Evolutionary conservation across 1,140 invertebrate species (phyloP).

Genomic region (Drosophila azteca): DNA sequence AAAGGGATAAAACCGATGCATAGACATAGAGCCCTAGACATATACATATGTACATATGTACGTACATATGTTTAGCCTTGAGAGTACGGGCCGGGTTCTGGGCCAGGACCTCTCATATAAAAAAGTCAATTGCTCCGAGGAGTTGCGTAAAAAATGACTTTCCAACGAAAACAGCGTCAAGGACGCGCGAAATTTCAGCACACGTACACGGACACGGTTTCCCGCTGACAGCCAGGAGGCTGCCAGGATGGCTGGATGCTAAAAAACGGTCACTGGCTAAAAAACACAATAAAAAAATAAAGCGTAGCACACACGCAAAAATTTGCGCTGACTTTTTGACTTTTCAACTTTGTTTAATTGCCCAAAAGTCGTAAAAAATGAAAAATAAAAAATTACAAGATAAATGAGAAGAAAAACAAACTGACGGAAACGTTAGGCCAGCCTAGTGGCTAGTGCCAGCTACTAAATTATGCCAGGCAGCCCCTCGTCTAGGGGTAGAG

Average conservation of each 20-base stretch:
- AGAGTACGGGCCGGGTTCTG: not conserved
- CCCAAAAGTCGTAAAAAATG: slow-evolving; percentile 54
- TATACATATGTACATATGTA: too few species aligned
- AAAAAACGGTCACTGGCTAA: slow-evolving; percentile 37
- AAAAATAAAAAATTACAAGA: slow-evolving; percentile 44
- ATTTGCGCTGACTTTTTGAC: slow-evolving; percentile 73
- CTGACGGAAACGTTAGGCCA: slow-evolving; percentile 51
- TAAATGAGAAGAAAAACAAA: not conserved
- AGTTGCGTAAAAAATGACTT: slow-evolving; percentile 69
- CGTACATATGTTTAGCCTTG: slow-evolving; percentile 42
- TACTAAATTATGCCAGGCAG: slow-evolving; percentile 53
- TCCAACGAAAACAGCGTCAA: slow-evolving; percentile 49
- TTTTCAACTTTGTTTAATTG: slow-evolving; percentile 76
- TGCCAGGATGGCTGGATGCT: not conserved
- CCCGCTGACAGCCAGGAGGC: slow-evolving; percentile 1
- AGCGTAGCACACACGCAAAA: slow-evolving; percentile 5
- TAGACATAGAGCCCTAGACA: too few species aligned
- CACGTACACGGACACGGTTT: too few species aligned
- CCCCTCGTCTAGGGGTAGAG: slow-evolving; percentile 13
- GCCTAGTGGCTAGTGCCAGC: slow-evolving; percentile 12
- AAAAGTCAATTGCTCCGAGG: slow-evolving; percentile 64
- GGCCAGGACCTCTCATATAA: slow-evolving; percentile 50
- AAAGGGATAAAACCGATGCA: slow-evolving; percentile 59
- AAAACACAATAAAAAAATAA: slow-evolving; percentile 60
- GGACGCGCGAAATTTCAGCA: slow-evolving; percentile 21